Evolutionary conservation across 2,888 invertebrate genomes (phyloP).

Genomic region (Mesoligia furuncula): DNA sequence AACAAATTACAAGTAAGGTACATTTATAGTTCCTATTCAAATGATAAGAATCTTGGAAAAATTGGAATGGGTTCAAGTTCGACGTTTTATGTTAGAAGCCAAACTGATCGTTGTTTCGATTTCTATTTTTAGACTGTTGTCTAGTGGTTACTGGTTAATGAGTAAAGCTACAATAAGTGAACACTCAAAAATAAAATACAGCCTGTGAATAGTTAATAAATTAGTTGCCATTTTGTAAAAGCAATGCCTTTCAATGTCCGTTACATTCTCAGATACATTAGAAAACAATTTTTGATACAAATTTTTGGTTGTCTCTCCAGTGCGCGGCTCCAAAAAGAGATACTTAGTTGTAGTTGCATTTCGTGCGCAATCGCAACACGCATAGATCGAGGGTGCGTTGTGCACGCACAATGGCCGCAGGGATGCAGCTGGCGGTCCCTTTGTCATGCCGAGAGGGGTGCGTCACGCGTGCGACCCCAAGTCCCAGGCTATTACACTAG

Average conservation of each 20-base stretch:
- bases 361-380: constrained; percentile 56
- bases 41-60: constrained; percentile 11
- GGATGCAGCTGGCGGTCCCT: constrained; percentile 74
- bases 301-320: not conserved
- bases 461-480: constrained; percentile 50
- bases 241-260: not conserved
- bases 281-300: not conserved
- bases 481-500: constrained; percentile 22
- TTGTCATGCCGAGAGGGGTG: constrained; percentile 60
- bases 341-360: constrained; percentile 36
- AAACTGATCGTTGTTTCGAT: constrained; percentile 1
- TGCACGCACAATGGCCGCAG: constrained; percentile 64
- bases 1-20: constrained; percentile 20
- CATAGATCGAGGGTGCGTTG: constrained; percentile 74
- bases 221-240: not conserved
- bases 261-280: not conserved
- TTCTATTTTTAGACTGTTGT: constrained; percentile 16
- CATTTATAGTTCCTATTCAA: constrained; percentile 16
- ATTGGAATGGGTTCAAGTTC: constrained; percentile 39
- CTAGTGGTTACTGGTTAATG: not conserved
- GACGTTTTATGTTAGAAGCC: constrained; percentile 8
- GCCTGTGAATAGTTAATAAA: not conserved
- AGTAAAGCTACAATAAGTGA: not conserved
- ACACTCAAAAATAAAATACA: not conserved
- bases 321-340: constrained; percentile 10